phyloP scores from a whole-genome alignment of 2,888 invertebrate genomes.

The Drosophila maculinotata region DNA sequence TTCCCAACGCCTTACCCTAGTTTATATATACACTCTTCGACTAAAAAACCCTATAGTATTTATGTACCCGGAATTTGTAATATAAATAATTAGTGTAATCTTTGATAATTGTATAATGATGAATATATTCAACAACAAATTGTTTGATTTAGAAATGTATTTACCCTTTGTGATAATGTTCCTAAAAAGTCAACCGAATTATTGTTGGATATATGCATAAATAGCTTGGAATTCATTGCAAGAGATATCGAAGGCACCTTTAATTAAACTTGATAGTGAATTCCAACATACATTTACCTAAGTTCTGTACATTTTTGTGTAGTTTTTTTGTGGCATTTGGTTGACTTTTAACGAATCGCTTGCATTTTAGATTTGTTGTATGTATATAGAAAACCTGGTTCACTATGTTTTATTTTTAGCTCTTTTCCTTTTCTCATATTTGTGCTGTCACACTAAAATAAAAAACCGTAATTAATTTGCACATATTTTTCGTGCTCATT shows the following conservation, averaged over 20 bases:
- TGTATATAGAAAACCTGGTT: constrained; percentile 13
- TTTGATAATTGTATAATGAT: neutral
- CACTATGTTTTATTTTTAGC: constrained; percentile 1
- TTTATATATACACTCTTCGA: constrained; percentile 1
- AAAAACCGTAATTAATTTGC: constrained; percentile 2
- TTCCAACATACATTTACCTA: constrained; percentile 14
- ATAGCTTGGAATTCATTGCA: constrained; percentile 16
- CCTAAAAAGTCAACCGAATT: neutral
- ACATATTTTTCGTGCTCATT: constrained; percentile 24
- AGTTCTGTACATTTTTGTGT: constrained; percentile 25
- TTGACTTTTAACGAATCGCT: constrained; percentile 26
- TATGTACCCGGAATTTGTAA: too few relatives aligned
- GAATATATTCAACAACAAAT: neutral
- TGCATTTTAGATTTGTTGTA: constrained; percentile 40
- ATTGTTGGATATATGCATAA: neutral
- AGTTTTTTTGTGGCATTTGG: constrained; percentile 15
- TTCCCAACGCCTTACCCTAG: neutral
- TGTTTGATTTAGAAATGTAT: neutral
- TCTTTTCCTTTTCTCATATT: constrained; percentile 5
- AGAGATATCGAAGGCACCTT: neutral
- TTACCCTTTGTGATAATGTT: neutral
- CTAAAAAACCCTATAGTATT: too few relatives aligned
- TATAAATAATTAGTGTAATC: constrained; percentile 3
- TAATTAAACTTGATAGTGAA: constrained; percentile 10
- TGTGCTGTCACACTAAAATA: constrained; percentile 35